Evolutionary conservation across 2,113 vertebrate species (phyloP).

Genomic region (Pagrus major): DNA sequence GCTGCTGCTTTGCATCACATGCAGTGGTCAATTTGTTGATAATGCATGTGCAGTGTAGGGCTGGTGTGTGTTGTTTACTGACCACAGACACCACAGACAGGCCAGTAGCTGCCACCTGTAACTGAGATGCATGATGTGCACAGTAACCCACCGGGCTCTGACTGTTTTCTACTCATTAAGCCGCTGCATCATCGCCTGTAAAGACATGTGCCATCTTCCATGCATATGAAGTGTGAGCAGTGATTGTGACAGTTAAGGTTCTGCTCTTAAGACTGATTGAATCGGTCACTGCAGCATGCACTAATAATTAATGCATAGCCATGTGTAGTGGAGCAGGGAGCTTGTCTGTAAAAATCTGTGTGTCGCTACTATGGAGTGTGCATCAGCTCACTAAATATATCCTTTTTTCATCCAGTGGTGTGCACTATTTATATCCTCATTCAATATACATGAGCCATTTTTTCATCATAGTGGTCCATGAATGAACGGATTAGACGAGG

Average conservation of each 20-base stretch:
- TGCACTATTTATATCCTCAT: slow-evolving; percentile 82
- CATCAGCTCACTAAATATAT: slow-evolving; percentile 59
- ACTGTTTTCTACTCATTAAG: too few species aligned
- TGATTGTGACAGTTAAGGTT: slow-evolving; percentile 28
- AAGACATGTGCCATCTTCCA: slow-evolving; percentile 37
- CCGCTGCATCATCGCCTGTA: slow-evolving; percentile 40
- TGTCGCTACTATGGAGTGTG: slow-evolving; percentile 15
- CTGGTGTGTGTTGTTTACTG: slow-evolving; percentile 62
- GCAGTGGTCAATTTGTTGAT: slow-evolving; percentile 69
- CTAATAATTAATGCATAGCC: slow-evolving; percentile 75
- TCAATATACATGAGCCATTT: slow-evolving; percentile 77
- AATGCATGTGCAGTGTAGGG: slow-evolving; percentile 51
- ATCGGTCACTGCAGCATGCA: slow-evolving; percentile 73
- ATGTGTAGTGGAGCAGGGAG: slow-evolving; percentile 64
- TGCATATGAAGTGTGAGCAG: slow-evolving; percentile 25
- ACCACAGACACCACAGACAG: slow-evolving; percentile 69
- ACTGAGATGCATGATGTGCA: slow-evolving; percentile 69
- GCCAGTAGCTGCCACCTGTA: slow-evolving; percentile 80
- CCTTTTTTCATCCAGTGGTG: slow-evolving; percentile 53
- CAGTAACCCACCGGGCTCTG: slow-evolving; percentile 50
- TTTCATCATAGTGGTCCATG: slow-evolving; percentile 68
- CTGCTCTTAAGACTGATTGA: slow-evolving; percentile 43
- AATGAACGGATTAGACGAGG: slow-evolving; percentile 65
- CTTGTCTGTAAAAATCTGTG: slow-evolving; percentile 17
- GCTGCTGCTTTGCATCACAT: slow-evolving; percentile 79